Conservation (phyloP, 2,797 vertebrate species). For the Sebastes taczanowskii region DNA sequence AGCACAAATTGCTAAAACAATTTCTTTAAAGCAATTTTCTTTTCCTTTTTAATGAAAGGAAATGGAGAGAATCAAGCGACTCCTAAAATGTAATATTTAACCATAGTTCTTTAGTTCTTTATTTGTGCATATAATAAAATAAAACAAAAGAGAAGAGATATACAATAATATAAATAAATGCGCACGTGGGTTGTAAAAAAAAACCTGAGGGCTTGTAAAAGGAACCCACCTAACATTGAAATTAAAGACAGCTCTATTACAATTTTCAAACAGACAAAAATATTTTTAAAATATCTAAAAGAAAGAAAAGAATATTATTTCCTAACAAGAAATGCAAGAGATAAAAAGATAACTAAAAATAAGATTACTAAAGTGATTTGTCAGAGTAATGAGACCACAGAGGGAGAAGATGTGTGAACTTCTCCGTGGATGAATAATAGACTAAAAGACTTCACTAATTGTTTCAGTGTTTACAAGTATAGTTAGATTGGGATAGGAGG, state of each 20-base stretch:
- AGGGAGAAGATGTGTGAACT: neutral
- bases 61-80: neutral
- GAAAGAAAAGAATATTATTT: no score
- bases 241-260: no score
- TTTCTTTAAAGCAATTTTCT: neutral
- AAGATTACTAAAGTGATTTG: neutral
- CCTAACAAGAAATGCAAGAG: no score
- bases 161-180: no score
- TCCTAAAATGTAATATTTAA: neutral
- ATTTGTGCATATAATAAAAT: no score
- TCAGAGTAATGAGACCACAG: neutral
- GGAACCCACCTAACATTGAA: no score
- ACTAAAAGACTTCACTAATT: neutral
- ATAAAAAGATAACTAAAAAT: neutral
- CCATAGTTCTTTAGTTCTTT: neutral
- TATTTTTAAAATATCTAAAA: no score
- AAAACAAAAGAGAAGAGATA: no score
- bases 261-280: no score
- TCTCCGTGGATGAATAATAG: no score
- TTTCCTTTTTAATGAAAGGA: neutral
- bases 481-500: neutral
- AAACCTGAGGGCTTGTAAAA: no score
- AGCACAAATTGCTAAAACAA: neutral
- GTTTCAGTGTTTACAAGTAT: neutral
- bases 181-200: no score